Evolutionary conservation across 1,140 invertebrate genomes (phyloP), one percentile per base, ranked within the genome.

Genomic region (Lineus longissimus): DNA sequence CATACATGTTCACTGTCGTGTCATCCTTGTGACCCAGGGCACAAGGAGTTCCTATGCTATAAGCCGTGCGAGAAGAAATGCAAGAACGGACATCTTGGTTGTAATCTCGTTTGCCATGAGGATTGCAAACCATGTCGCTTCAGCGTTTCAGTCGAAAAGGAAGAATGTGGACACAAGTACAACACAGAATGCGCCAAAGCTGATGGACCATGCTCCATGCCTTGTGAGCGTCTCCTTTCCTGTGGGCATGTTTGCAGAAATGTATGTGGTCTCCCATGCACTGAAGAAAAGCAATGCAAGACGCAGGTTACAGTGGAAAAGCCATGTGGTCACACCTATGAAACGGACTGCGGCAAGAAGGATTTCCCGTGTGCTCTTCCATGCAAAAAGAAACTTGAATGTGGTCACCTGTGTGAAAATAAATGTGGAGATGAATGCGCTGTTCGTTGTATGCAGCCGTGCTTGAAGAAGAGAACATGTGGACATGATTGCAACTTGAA

Each of bases 361-460:
- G 55, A 62, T 19, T 55, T 27, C 40, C 15, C 36, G 2, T 88
- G 87, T 69, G 62, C 59, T 0, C 72, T 72, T 31, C 76, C 80
- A 45, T 88, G 87, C 72, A 62, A 63, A 1, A 66, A 36, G 55
- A 62, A 68, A 23, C 74, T 88, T 55, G 70, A 73, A 57, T 88
- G 87, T 75, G 79, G 74, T 0, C 87, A 89, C 77, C 43, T n/a
- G 19, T 88, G 87, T 73, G 63, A 68, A 55, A 67, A 72, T 40
- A 63, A 59, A 15, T 61, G 51, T 30, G 70, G 71, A 17, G 51
- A 55, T 0, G 58, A 59, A 4, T 51, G 47, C n/a, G n/a, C 47
- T 9, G 4, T n/a, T n/a, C 6, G n/a, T 23, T 51, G 47, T n/a
- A 19, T 19, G 6, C 4, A 23, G n/a, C 47, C 47, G n/a, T 51